A percentile compares a stretch with the other conserved stretches of the same genome.
Conservation (phyloP, 2,888 invertebrate species). For the Lampropteryx suffumata region DNA sequence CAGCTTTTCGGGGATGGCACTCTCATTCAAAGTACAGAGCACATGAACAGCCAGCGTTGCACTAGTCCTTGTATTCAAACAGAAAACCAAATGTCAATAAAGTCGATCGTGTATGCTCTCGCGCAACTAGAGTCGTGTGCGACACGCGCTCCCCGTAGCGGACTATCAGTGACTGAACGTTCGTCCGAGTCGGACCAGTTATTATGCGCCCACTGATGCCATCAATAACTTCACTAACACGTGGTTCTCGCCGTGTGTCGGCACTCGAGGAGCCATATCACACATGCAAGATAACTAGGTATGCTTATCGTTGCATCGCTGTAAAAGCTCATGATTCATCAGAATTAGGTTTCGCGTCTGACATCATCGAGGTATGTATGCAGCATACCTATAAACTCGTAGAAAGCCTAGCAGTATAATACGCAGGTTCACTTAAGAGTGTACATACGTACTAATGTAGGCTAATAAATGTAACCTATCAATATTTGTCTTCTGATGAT, state of each 20-base stretch:
- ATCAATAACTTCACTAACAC: conserved; percentile 74
- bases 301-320: conserved; percentile 75
- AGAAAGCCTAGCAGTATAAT: conserved; percentile 18
- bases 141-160: conserved; percentile 71
- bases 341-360: conserved; percentile 70
- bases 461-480: conserved; percentile 21
- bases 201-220: conserved; percentile 78
- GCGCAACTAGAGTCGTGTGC: conserved; percentile 58
- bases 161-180: conserved; percentile 76
- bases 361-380: conserved; percentile 68
- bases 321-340: conserved; percentile 79
- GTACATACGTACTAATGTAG: background rate
- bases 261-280: conserved; percentile 50
- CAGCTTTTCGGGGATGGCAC: conserved; percentile 56
- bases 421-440: background rate
- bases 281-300: conserved; percentile 54
- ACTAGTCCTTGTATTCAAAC: conserved; percentile 50
- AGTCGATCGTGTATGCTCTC: conserved; percentile 63
- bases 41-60: conserved; percentile 63
- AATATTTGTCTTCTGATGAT: conserved; percentile 43
- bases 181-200: conserved; percentile 67
- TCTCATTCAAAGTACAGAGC: conserved; percentile 56
- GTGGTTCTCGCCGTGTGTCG: conserved; percentile 62
- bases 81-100: conserved; percentile 48
- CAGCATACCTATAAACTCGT: conserved; percentile 50